These are phyloP conservation scores for Nannospalax galili DNA, from an alignment of 2,113 vertebrate genomes.

Conservation along the genomic window DNA sequence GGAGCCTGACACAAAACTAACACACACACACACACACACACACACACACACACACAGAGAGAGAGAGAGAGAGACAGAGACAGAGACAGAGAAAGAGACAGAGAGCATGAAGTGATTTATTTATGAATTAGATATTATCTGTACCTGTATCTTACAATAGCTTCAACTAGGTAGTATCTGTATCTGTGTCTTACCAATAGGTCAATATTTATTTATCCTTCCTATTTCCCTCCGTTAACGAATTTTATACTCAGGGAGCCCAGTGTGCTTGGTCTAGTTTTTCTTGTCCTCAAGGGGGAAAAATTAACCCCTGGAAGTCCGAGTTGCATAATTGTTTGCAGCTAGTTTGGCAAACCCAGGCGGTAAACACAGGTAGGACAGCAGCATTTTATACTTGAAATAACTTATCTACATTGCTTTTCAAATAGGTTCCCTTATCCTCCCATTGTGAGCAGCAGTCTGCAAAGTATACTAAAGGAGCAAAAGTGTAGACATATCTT, in stretches of 20 bases:
- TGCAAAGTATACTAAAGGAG: not conserved
- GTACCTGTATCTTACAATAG: too few species aligned
- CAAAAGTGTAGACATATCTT: not conserved
- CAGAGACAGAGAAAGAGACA: too few species aligned
- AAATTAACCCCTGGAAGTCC: not conserved
- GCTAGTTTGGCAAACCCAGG: not conserved
- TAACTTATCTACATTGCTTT: not conserved
- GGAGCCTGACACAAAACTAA: not conserved
- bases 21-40: too few species aligned
- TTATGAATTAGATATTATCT: too few species aligned
- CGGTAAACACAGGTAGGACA: not conserved
- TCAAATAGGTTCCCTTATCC: not conserved
- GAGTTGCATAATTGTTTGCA: fast-evolving
- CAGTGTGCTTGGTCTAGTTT: not conserved
- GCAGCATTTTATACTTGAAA: not conserved
- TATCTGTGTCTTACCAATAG: too few species aligned
- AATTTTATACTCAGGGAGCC: not conserved
- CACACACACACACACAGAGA: too few species aligned
- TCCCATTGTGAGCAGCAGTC: not conserved
- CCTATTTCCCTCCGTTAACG: not conserved
- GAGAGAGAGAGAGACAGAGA: too few species aligned
- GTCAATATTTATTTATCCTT: too few species aligned
- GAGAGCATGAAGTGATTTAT: too few species aligned
- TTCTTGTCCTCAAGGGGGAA: not conserved
- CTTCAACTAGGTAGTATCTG: too few species aligned